Evolutionary conservation across 2,113 vertebrate species (phyloP).

Genomic region (Salvelinus alpinus): DNA sequence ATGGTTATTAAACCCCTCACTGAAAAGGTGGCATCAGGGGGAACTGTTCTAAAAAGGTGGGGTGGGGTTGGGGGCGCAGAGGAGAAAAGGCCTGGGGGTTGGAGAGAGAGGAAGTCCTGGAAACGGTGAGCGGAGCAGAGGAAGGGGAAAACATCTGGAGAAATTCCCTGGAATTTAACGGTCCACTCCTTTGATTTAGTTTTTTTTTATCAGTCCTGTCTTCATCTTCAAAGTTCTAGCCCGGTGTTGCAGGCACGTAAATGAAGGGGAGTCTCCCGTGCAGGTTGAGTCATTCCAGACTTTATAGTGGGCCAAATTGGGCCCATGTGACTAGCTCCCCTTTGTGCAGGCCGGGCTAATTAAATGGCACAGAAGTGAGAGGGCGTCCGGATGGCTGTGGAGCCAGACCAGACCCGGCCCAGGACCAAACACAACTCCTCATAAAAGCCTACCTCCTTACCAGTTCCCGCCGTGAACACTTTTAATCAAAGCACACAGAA

Average conservation of each 20-base stretch:
- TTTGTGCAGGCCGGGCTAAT: neutral
- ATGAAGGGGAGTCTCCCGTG: neutral
- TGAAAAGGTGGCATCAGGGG: conserved; percentile 62
- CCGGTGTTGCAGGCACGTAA: neutral
- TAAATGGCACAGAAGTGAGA: conserved; percentile 1
- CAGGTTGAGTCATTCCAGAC: neutral
- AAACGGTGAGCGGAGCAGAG: conserved; percentile 5
- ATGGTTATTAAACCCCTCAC: conserved; percentile 62
- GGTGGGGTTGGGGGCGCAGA: conserved; percentile 29
- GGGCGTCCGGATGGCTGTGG: neutral
- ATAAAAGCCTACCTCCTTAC: conserved; percentile 8
- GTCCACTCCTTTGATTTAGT: conserved; percentile 49
- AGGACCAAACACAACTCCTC: neutral
- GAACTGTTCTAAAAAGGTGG: conserved; percentile 21
- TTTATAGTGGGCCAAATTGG: neutral
- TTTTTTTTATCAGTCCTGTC: neutral
- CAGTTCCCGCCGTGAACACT: neutral
- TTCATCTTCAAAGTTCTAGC: conserved; percentile 1
- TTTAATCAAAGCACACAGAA: no score
- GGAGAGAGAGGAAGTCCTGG: neutral
- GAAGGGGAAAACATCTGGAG: conserved; percentile 72
- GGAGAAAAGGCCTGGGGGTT: neutral
- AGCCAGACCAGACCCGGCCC: neutral
- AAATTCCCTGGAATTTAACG: conserved; percentile 76
- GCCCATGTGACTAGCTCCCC: conserved; percentile 2